Base-by-base conservation (phyloP, 1,140 invertebrate species). In the Drosophila arawakana region DNA sequence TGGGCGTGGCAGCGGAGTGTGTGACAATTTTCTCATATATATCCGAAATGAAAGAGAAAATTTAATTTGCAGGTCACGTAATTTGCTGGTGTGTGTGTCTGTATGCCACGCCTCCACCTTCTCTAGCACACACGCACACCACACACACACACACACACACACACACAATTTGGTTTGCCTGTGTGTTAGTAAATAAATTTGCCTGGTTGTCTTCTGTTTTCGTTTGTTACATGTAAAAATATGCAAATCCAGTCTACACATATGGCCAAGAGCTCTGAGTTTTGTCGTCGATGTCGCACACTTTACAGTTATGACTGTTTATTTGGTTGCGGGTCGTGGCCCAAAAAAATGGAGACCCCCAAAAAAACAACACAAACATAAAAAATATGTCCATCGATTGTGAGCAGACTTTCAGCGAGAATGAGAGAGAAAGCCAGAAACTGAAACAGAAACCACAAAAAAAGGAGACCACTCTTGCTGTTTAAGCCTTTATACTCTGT, bases 51-150 rank as follows among this genome's bases (percentile, higher is more conserved):
- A 82, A 85, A 88, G 81, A 80, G 76, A 90, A 80, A 79, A 90
- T 82, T 90, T 72, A 86, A 90, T 90, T 90, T 90, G 73, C 85
- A 90, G 85, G 85, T 90, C 85, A 90, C 86, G 85, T 90, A 90
- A 82, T 70, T 79, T 86, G 86, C 76, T 74, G 71, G 73, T 80
- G 81, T 89, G 52, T 80, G 73, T 81, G 81, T 77, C 65, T 73
- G 50, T 76, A 18, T 54, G 18, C 18, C 49, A 35, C 50, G 50
- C 58, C 35, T 43, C 39, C 37, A n/a, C 44, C 11, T 46, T 8
- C n/a, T 18, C 43, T 7, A 9, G 11, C 44, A 50, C 46, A 9
- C 25, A 44, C 61, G 46, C 34, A 37, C 39, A 41, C 39, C 15
- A 15, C 15, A n/a, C 41, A 43, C 41, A n/a, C 41, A 43, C 41